A percentile compares a stretch with the other conserved stretches of the same genome.
Evolutionary conservation across 2,797 vertebrate genomes (phyloP).

Genomic region (Poecilia picta): DNA sequence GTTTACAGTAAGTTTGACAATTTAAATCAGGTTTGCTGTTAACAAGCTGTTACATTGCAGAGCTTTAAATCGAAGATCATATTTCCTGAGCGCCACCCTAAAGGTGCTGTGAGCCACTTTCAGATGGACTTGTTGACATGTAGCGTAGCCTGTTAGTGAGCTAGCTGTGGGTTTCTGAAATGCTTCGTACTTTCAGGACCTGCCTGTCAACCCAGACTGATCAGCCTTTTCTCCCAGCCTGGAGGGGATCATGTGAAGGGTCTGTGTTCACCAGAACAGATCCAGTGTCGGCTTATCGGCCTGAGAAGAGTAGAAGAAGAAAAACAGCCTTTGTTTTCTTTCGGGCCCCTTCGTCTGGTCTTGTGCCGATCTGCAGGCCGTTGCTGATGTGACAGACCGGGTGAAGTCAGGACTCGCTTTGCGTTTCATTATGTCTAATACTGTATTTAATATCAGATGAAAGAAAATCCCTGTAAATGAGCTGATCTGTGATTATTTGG

Average conservation of each 20-base stretch:
- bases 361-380: slow-evolving; percentile 16
- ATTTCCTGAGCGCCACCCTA: not conserved
- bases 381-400: not conserved
- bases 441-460: slow-evolving; percentile 26
- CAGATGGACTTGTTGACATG: not conserved
- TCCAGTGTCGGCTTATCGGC: slow-evolving; percentile 68
- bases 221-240: not conserved
- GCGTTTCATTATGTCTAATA: not conserved
- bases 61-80: not conserved
- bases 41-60: not conserved
- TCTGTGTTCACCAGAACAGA: slow-evolving; percentile 50
- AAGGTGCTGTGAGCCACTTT: not conserved
- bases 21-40: not conserved
- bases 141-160: not conserved
- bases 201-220: not conserved
- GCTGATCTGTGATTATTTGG: slow-evolving; percentile 11
- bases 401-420: not conserved
- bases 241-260: not conserved
- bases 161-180: not conserved
- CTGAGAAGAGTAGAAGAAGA: slow-evolving; percentile 23
- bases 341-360: slow-evolving; percentile 27
- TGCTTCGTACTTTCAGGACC: not conserved
- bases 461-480: slow-evolving; percentile 10
- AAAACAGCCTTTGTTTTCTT: slow-evolving; percentile 72
- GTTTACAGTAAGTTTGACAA: not conserved